Evolutionary conservation across 2,888 invertebrate genomes (phyloP), one percentile per base, ranked within the genome.

Genomic region (Coelopa pilipes): DNA sequence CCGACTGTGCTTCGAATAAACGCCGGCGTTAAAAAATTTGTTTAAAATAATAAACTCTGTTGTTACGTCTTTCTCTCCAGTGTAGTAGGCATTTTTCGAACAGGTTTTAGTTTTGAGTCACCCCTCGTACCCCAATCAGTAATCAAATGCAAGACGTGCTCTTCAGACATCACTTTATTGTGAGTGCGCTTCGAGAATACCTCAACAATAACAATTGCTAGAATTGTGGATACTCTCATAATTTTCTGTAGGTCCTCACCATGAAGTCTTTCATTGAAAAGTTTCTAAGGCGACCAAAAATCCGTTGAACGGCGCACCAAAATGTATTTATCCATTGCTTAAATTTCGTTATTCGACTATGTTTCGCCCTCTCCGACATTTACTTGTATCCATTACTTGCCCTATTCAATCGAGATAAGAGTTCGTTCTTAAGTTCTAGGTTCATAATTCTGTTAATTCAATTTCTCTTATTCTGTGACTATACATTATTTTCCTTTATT

Each of bases 401-500:
- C 0, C 1, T 57, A 19, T 21, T 57, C 21, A n/a, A n/a, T n/a
- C n/a, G n/a, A n/a, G n/a, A n/a, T n/a, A n/a, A n/a, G n/a, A n/a
- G n/a, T n/a, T n/a, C n/a, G n/a, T 11, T 59, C 17, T 34, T 21
- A 34, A 15, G 24, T 45, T 45, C 50, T 21, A 21, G 15, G 34
- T 70, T 60, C 47, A 60, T 60, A 21, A 59, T 70, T 70, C 15
- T 53, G 15, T 49, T 21, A n/a, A 70, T 66, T 50, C 21, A 66
- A 24, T 21, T 24, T 50, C 11, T 19, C 50, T 53, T 11, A 12
- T n/a, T 21, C 59, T 47, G 15, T 17, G n/a, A 50, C 24, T 66
- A n/a, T 0, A 7, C 11, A 65, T 45, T 47, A 49, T 24, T 59
- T 47, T 57, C 59, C 19, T 46, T 70, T 70, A 59, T 70, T 59